Conservation (phyloP, 1,140 invertebrate genomes). For the Drosophila ficusphila region DNA sequence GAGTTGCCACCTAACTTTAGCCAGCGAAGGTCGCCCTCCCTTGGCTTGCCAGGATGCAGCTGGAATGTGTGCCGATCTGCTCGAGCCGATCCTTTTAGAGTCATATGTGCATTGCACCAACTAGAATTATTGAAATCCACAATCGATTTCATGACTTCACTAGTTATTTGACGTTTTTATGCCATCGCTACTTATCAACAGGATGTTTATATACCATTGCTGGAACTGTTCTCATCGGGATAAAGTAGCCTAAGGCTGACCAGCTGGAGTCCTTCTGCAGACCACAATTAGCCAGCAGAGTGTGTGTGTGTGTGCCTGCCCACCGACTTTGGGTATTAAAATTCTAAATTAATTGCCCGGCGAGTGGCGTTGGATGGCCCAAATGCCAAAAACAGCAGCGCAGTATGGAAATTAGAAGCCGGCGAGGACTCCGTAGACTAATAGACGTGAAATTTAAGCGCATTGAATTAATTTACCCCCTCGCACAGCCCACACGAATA, state of each 20-base stretch:
- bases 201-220: too few relatives aligned
- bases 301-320: constrained; percentile 20
- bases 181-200: too few relatives aligned
- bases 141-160: too few relatives aligned
- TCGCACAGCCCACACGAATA: constrained; percentile 37
- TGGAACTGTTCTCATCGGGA: background rate
- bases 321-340: constrained; percentile 76
- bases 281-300: constrained; percentile 32
- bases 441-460: constrained; percentile 82
- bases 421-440: constrained; percentile 67
- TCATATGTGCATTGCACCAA: too few relatives aligned
- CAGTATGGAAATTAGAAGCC: constrained; percentile 72
- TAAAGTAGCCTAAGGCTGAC: background rate
- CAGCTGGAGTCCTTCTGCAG: constrained; percentile 35
- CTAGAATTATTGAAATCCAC: too few relatives aligned
- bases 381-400: constrained; percentile 45
- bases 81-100: constrained; percentile 31
- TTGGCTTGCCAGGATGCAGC: constrained; percentile 8
- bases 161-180: too few relatives aligned
- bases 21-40: constrained; percentile 23
- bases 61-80: background rate
- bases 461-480: constrained; percentile 71
- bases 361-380: constrained; percentile 23
- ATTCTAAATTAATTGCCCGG: constrained; percentile 77
- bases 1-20: constrained; percentile 6